Base-by-base conservation (phyloP, 2,888 invertebrate genomes). In the Plebejus anna region DNA sequence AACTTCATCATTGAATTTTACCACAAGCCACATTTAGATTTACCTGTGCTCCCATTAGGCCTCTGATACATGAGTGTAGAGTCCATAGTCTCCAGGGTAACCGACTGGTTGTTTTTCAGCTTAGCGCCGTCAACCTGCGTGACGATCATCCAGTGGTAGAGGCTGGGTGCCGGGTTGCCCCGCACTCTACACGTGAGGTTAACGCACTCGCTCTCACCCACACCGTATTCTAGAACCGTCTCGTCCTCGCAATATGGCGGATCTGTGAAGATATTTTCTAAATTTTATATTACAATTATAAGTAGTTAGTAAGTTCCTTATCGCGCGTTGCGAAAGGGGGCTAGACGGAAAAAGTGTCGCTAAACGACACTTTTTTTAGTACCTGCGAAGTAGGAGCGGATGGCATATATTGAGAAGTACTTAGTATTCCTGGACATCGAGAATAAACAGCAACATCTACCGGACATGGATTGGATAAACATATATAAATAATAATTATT, bases 101-200 rank as follows among this genome's bases (percentile, higher is more conserved):
- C 84, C 0, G 87, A 83, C 3, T 85, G 84, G 61, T 81, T 81
- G 71, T 82, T 82, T 6, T 80, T 80, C 75, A 88, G 78, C 16
- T 85, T 85, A 76, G 80, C 83, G 0, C 81, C 77, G 57, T 89
- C 86, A 6, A 86, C 85, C 22, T 87, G 89, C 80, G 87, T 86
- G 16, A 90, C 87, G 2, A 90, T 77, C 76, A 88, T 83, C 94
- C 94, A 94, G 75, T 88, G 87, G 82, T 89, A 92, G 3, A 84
- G 80, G 1, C 76, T 78, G 16, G 92, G 89, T 77, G 81, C 81
- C 0, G 94, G 94, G 78, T 89, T 90, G 1, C 86, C 85, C 61
- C 83, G 86, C 70, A 92, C 86, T 57, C 84, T 87, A 80, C 94
- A 94, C 0, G 89, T 90, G 78, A 94, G 82, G 79, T 92, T 90